Base-by-base conservation (phyloP, 2,888 invertebrate species). In the Synanthedon tipuliformis region DNA sequence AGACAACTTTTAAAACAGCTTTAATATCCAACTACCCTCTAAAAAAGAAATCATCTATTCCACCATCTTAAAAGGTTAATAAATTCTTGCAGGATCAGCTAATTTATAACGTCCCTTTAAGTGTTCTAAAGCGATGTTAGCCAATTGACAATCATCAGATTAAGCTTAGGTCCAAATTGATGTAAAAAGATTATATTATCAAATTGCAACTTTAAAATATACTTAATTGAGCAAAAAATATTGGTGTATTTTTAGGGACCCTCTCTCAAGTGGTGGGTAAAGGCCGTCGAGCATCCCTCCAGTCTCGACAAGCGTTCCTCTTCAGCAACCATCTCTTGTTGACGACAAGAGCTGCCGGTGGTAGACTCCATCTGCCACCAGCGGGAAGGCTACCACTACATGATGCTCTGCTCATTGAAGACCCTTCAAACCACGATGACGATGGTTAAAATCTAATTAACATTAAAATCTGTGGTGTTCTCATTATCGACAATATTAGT, bases 321-420 rank as follows among this genome's bases (percentile, higher is more conserved):
- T 97, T 97, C 84, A 95, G 96, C 57, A 96, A 96, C 87, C 95
- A 96, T 75, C 88, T 96, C 61, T 92, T 97, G 59, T 88, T 96
- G 51, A 94, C 95, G 1, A 96, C 94, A 3, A 89, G 93, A 53
- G 92, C 94, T 0, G 90, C 94, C 1, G 95, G 93, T 54, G 96
- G 96, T 4, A 89, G 95, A 55, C 89, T 97, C n/a, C 96, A 95
- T 76, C 88, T 97, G 18, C 93, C 94, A n/a, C 92, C 93, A 10
- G 89, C 92, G 51, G 96, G 95, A 0, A 92, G 94, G 67, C 91
- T 96, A 61, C 92, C 95, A 0, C 84, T 97, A 48, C 93, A 93
- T 41, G 95, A 96, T 65, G 94, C 95, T 3, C 89, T 95, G 56
- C 88, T 97, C 27, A 92, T 96, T 51, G 97, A 97, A 75, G 96